Base-by-base conservation (phyloP, 2,888 invertebrate species). In the Temnothorax rugatulus region DNA sequence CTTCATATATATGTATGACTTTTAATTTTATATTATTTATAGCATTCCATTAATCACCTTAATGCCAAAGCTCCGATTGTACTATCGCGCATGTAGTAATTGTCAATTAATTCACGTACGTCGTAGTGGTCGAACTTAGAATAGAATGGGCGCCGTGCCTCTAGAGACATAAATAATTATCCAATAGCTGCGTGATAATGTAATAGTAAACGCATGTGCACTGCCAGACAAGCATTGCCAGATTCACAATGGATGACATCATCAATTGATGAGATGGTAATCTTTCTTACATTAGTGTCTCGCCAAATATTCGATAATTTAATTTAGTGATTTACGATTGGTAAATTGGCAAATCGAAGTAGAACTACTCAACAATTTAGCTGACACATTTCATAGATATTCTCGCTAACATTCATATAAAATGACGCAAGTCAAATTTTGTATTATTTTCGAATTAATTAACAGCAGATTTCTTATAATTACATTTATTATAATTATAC, bases 141-240 rank as follows among this genome's bases (percentile, higher is more conserved):
- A 44, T 71, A 64, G 69, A 79, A 71, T 63, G 44, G 25, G 71
- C 29, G 41, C 13, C 25, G 63, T 73, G 69, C 79, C 85, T 86
- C 84, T 21, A 61, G 81, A 87, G 87, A 84, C 69, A 71, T 86
- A 87, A 88, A 87, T 87, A 88, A 88, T 88, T 87, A 88, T 88
- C 54, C 76, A 64, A 86, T 88, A 84, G 66, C 54, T 41, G 38
- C 41, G 38, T 41, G 66, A n/a, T 75, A 64, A 66, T 52, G 74
- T 41, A 50, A 50, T 59, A 38, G 50, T 66, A 74, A 84, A 86
- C 61, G 61, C 61, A 52, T 75, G 63, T 75, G 63, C 41, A 75
- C 11, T 15, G 41, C 34, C 63, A 47, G 34, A 25, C 25, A 34
- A 54, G 52, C 71, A 34, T 73, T 68, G 41, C 15, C 63, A 47